A percentile compares a stretch with the other conserved stretches of the same genome.
These are phyloP conservation scores for Hetaerina americana DNA, from an alignment of 1,140 invertebrate species.

Conservation along the genomic window DNA sequence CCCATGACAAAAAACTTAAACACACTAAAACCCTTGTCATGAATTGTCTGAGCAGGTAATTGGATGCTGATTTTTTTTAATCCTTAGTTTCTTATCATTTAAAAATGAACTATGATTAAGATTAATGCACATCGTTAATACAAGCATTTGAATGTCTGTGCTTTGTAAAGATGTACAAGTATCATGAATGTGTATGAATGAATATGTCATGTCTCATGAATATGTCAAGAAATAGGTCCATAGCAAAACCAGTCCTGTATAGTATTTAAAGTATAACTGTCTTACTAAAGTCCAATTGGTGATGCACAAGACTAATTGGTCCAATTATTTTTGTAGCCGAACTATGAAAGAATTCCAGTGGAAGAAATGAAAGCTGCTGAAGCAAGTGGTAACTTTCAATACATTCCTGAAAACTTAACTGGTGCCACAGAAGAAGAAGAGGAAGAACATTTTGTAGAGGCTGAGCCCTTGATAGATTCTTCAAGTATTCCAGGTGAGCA, in stretches of 20 bases:
- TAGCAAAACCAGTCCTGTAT: too few species aligned
- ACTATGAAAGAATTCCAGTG: constrained; percentile 54
- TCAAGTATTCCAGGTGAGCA: not conserved
- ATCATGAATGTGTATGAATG: too few species aligned
- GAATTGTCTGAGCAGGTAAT: not conserved
- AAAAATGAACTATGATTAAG: not conserved
- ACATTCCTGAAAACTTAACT: constrained; percentile 18
- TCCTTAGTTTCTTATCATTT: not conserved
- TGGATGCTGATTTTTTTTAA: too few species aligned
- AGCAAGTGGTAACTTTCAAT: constrained; percentile 36
- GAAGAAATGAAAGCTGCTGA: constrained; percentile 55
- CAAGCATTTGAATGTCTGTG: not conserved
- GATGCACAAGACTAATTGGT: too few species aligned
- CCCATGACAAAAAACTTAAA: constrained; percentile 1
- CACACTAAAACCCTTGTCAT: not conserved
- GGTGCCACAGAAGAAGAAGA: constrained; percentile 8
- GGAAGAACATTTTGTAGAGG: constrained; percentile 14
- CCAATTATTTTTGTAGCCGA: constrained; percentile 37
- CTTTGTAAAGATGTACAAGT: too few species aligned
- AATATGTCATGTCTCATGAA: too few species aligned
- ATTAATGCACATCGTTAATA: too few species aligned
- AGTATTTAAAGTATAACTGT: too few species aligned
- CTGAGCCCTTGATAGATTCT: not conserved
- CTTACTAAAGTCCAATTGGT: too few species aligned
- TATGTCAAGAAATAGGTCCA: too few species aligned